phyloP scores from a whole-genome alignment of 2,888 invertebrate genomes.

The Frankliniella fusca region DNA sequence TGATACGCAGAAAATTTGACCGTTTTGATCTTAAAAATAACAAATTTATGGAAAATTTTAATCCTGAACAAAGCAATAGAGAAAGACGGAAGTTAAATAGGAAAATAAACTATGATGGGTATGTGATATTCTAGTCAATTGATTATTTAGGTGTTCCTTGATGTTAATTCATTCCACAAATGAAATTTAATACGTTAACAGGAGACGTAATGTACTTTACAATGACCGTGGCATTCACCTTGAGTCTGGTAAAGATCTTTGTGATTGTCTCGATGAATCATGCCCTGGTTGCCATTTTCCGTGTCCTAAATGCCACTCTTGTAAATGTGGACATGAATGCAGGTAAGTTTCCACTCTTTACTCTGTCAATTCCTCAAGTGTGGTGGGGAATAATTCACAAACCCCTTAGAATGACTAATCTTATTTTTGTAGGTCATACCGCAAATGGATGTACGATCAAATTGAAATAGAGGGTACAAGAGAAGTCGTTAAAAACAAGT shows the following conservation, averaged over 20 bases:
- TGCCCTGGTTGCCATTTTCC: conserved; percentile 85
- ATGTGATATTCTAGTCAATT: conserved; percentile 40
- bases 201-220: conserved; percentile 58
- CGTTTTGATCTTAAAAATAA: conserved; percentile 30
- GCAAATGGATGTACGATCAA: conserved; percentile 73
- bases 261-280: conserved; percentile 73
- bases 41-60: conserved; percentile 59
- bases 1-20: background rate
- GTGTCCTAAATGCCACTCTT: conserved; percentile 66
- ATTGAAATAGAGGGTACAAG: conserved; percentile 67
- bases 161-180: background rate
- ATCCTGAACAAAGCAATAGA: conserved; percentile 72
- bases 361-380: background rate
- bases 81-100: conserved; percentile 73
- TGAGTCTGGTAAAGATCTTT: conserved; percentile 64
- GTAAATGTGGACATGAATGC: conserved; percentile 78
- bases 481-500: conserved; percentile 1
- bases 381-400: background rate
- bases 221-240: conserved; percentile 66
- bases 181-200: conserved; percentile 41
- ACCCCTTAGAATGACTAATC: background rate
- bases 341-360: conserved; percentile 48
- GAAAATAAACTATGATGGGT: conserved; percentile 54
- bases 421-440: conserved; percentile 56
- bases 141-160: background rate